These are phyloP conservation scores for Luidia sarsii DNA, from an alignment of 53 echinoderm and acorn worm genomes.

Conservation along the genomic window DNA sequence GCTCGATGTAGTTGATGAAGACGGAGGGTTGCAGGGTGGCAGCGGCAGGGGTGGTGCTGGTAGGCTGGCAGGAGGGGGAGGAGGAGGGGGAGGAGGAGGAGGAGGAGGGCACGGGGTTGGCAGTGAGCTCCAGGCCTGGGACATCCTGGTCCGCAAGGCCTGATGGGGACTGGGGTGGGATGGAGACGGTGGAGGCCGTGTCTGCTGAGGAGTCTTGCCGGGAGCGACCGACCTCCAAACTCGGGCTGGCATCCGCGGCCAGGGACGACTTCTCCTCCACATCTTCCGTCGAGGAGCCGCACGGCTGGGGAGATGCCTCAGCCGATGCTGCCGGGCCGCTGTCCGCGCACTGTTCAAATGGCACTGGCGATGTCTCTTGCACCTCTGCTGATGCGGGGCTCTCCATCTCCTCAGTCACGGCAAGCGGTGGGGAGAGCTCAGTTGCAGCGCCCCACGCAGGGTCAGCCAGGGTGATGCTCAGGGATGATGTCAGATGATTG, in stretches of 20 bases:
- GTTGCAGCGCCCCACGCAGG: background rate
- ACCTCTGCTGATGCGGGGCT: background rate
- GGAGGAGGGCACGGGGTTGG: background rate
- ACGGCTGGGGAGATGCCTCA: background rate
- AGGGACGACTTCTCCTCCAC: background rate
- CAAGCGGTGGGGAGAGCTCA: background rate
- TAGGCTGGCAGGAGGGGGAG: background rate
- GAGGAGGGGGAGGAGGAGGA: background rate
- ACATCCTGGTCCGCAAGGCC: slow-evolving; percentile 37
- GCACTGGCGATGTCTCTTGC: background rate
- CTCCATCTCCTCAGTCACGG: background rate
- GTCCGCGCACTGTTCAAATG: background rate
- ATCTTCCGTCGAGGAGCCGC: background rate
- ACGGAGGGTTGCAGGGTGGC: background rate
- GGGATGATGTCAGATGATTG: too few relatives aligned
- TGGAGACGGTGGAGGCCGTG: slow-evolving; percentile 34
- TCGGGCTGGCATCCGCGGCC: background rate
- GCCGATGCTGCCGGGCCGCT: background rate
- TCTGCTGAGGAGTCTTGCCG: slow-evolving; percentile 25
- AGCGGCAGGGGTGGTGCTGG: background rate
- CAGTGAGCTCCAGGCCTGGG: background rate
- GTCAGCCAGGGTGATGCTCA: background rate
- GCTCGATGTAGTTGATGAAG: background rate
- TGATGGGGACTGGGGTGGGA: slow-evolving; percentile 40
- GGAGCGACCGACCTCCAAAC: background rate